Base-by-base conservation (phyloP, 1,140 invertebrate species). In the Drosophila sp. region DNA sequence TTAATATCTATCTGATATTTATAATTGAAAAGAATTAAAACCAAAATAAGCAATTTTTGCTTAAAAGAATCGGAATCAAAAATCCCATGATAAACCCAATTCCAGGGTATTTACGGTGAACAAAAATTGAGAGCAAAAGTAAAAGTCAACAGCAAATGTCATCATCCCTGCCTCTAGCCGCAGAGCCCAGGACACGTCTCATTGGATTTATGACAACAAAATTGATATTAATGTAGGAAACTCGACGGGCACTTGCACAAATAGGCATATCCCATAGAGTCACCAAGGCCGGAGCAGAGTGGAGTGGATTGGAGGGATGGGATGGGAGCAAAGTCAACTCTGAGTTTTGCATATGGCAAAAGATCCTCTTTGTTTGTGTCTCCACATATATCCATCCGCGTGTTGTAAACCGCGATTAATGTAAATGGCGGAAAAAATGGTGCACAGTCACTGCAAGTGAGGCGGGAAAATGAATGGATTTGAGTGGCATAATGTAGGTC, bases 141-240 rank as follows among this genome's bases (percentile, higher is more conserved):
- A 70, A 70, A 74, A 72, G 66, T 63, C 60, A 60, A 44, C 60
- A 17, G 25, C 30, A 81, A 76, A 76, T 72, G 66, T 66, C 72
- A 70, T 66, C 47, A 40, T 38, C 44, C 40, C 40, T 33, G n/a
- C 55, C 44, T 27, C 27, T 60, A 70, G 47, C 54, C 77, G 33
- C 70, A 73, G 58, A 76, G 56, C 73, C 35, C 60, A 47, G 60
- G 60, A 50, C 80, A 76, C 81, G 80, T 71, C 62, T 73, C 83
- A 80, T 80, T 80, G 84, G 83, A 89, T 83, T 89, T 87, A 87
- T 89, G 84, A 87, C 74, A 87, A 78, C 84, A 70, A 82, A 87
- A 89, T 89, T 89, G 84, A 87, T 89, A 89, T 89, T 89, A 87
- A 89, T 87, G 84, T 72, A 70, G 54, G 75, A 83, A 89, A 83